Evolutionary conservation across 2,113 vertebrate genomes (phyloP), one percentile per base, ranked within the genome.

Genomic region (Pholis gunnellus): DNA sequence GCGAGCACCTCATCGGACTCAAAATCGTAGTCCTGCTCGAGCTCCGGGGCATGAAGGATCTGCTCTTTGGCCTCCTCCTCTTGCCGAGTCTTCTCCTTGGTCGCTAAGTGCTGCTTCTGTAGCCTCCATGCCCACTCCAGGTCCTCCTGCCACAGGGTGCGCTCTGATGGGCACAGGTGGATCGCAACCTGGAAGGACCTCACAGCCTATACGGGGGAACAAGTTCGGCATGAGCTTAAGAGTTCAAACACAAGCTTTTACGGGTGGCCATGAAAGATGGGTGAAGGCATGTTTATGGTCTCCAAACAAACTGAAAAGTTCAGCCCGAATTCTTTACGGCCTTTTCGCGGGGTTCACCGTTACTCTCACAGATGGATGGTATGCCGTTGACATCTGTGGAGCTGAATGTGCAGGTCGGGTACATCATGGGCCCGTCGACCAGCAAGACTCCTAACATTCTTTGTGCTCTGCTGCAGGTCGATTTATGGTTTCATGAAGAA

Each of bases 1-100:
- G 95, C 96, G 70, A 99, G 94, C 73, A 99, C 97, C 92, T 99
- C 98, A 11, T 99, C 97, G 0, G 97, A 97, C 93, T 99, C 98
- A 81, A 99, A 99, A 91, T 99, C 98, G 76, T 97, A 99, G 91
- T 99, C 97, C n/a, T 94, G 96, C 66, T 97, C 91, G 0, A 97
- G 91, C 90, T 96, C 97, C 0, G 96, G 95, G 7, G 91, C 93
- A 9, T 94, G 72, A 0, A 93, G 84, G 38, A 93, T 74, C 66
- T 90, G 85, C 8, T 72, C 85, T 46, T 87, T 87, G 1, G 91
- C 70, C n/a, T 95, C 88, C 0, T 94, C 86, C 72, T 96, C 95
- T 31, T 84, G 79, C 6, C 67, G 81, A 4, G 88, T 83, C 67
- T 90, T 92, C 82, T 93, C 93, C 86, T 92, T 83, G 38, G 94